These are phyloP conservation scores for Brenthis ino DNA, from an alignment of 2,888 invertebrate genomes.

Conservation along the genomic window DNA sequence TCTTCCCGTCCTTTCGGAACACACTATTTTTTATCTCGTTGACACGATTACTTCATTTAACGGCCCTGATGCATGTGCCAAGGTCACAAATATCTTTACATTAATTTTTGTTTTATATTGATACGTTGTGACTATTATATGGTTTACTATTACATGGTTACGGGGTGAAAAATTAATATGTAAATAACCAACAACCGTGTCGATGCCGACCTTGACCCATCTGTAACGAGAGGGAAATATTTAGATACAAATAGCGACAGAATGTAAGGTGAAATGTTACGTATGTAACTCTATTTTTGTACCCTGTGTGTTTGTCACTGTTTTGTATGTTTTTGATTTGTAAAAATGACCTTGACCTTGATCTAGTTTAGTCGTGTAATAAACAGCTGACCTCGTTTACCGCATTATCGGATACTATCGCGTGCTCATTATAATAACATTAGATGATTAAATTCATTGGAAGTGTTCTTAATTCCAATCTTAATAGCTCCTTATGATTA, in stretches of 20 bases:
- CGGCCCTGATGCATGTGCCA: conserved; percentile 60
- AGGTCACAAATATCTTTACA: conserved; percentile 54
- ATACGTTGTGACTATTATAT: neutral
- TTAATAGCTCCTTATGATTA: conserved; percentile 31
- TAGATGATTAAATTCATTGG: conserved; percentile 53
- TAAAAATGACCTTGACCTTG: conserved; percentile 82
- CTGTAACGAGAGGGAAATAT: conserved; percentile 64
- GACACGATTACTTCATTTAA: conserved; percentile 74
- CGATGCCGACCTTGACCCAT: conserved; percentile 76
- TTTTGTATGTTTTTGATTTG: conserved; percentile 75
- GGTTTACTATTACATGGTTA: neutral
- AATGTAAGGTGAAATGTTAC: conserved; percentile 69
- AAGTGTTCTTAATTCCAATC: conserved; percentile 45
- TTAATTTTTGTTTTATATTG: conserved; percentile 4
- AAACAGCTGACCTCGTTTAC: conserved; percentile 79
- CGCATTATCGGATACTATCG: conserved; percentile 73
- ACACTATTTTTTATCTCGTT: conserved; percentile 60
- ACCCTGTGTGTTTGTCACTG: conserved; percentile 67
- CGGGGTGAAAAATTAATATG: conserved; percentile 19
- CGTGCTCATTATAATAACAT: conserved; percentile 69
- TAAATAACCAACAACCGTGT: conserved; percentile 11
- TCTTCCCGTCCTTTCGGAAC: conserved; percentile 74
- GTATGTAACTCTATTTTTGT: conserved; percentile 65
- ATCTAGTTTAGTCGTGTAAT: conserved; percentile 77
- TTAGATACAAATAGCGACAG: conserved; percentile 66